A percentile compares a stretch with the other conserved stretches of the same genome.
These are phyloP conservation scores for Pyralis farinalis DNA, from an alignment of 2,888 invertebrate species.

Conservation along the genomic window DNA sequence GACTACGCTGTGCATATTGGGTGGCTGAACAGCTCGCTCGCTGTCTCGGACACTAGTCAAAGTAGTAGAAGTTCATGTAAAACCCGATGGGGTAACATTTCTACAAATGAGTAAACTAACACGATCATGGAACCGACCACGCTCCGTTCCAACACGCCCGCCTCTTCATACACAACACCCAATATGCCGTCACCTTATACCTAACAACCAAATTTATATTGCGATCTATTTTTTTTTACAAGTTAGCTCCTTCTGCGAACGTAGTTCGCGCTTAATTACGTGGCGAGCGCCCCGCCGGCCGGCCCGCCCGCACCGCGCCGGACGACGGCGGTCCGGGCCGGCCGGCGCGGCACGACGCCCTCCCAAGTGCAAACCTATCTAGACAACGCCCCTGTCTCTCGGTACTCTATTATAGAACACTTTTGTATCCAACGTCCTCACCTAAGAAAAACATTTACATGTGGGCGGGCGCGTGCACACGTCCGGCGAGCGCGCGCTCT, in stretches of 20 bases:
- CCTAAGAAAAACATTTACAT: constrained; percentile 61
- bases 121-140: neutral
- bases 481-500: constrained; percentile 18
- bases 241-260: constrained; percentile 60
- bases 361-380: constrained; percentile 62
- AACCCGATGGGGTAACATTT: too few species aligned
- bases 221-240: constrained; percentile 69
- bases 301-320: constrained; percentile 17
- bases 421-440: constrained; percentile 69
- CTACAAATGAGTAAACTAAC: too few species aligned
- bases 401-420: constrained; percentile 73
- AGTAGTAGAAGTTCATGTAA: constrained; percentile 1
- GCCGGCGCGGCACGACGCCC: constrained; percentile 25
- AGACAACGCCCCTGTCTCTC: constrained; percentile 67
- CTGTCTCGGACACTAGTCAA: too few species aligned
- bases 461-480: constrained; percentile 42
- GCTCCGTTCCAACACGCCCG: constrained; percentile 9
- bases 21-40: constrained; percentile 24
- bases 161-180: constrained; percentile 74
- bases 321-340: constrained; percentile 15
- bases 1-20: constrained; percentile 55
- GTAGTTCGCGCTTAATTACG: constrained; percentile 42
- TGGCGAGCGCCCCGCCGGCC: constrained; percentile 23
- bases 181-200: constrained; percentile 62
- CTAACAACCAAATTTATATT: constrained; percentile 69